Conservation (phyloP, 35 echinoderm and acorn worm genomes). For the Holothuria glaberrima region DNA sequence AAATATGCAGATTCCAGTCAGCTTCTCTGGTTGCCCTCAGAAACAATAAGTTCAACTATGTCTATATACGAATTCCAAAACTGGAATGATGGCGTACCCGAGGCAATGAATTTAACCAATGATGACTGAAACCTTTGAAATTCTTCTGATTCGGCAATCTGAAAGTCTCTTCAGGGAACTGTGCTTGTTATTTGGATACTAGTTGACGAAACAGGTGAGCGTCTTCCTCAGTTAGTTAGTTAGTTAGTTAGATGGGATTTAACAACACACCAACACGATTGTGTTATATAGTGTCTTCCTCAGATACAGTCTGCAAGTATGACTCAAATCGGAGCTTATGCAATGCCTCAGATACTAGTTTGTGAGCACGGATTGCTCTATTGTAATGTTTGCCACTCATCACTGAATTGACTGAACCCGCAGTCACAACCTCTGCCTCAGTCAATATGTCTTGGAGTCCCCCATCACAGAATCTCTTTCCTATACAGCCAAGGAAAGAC, state of each 20-base stretch:
- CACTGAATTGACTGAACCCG: slow-evolving; percentile 41
- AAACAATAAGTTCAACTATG: slow-evolving; percentile 13
- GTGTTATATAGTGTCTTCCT: no score
- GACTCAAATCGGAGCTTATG: no score
- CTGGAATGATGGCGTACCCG: no score
- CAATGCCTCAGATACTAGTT: neutral
- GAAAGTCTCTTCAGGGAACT: neutral
- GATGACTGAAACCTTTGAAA: no score
- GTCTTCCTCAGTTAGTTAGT: no score
- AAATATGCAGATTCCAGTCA: no score
- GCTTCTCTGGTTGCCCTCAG: slow-evolving; percentile 6
- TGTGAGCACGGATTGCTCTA: slow-evolving; percentile 25
- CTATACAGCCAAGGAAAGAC: slow-evolving; percentile 32
- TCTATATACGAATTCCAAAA: slow-evolving; percentile 48
- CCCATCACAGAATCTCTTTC: neutral
- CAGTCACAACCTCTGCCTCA: slow-evolving; percentile 49
- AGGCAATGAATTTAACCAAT: no score
- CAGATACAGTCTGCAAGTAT: no score
- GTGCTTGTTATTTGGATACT: neutral
- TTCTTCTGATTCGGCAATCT: no score
- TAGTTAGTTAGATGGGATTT: no score
- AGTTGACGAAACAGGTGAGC: neutral
- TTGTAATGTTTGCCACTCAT: slow-evolving; percentile 65
- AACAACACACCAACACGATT: no score
- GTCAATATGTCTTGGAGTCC: slow-evolving; percentile 56